Percentiles rank a stretch among this genome's conserved stretches.
These are phyloP conservation scores for Scaptomyza graminum DNA, from an alignment of 1,140 invertebrate genomes.

Conservation along the genomic window DNA sequence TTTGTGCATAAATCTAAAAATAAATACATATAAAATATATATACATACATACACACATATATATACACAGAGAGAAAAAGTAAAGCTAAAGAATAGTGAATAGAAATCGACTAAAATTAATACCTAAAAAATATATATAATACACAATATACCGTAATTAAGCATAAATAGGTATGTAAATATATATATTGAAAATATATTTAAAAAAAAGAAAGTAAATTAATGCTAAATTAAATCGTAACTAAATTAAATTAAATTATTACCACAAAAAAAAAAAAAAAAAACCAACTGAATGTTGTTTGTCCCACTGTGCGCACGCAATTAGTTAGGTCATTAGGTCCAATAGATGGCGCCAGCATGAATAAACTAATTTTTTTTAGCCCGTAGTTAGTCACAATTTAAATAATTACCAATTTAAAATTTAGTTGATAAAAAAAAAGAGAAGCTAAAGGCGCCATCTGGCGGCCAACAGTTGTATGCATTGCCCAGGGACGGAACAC, in stretches of 20 bases:
- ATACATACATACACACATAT: conserved; percentile 3
- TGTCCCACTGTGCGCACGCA: conserved; percentile 20
- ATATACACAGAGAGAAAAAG: not conserved
- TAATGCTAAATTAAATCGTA: conserved; percentile 40
- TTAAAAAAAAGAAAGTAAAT: conserved; percentile 27
- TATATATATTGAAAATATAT: conserved; percentile 15
- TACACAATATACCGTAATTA: no score
- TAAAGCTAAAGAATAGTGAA: not conserved
- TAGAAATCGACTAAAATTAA: not conserved
- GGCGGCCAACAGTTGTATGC: conserved; percentile 6
- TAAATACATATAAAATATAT: not conserved
- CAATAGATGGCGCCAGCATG: conserved; percentile 31
- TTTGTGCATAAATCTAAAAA: conserved; percentile 14
- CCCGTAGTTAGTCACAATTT: conserved; percentile 80
- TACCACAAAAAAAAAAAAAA: conserved; percentile 40
- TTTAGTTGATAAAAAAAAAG: conserved; percentile 21
- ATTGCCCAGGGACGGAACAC: not conserved
- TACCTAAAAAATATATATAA: not conserved
- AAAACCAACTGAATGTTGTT: not conserved
- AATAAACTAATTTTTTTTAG: conserved; percentile 60
- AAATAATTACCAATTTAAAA: conserved; percentile 61
- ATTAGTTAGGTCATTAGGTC: no score
- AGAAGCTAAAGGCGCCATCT: conserved; percentile 39
- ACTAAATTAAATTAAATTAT: conserved; percentile 58
- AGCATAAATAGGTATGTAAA: conserved; percentile 6